Conservation (phyloP, 2,888 invertebrate genomes). For the Balanococcus diminutus region DNA sequence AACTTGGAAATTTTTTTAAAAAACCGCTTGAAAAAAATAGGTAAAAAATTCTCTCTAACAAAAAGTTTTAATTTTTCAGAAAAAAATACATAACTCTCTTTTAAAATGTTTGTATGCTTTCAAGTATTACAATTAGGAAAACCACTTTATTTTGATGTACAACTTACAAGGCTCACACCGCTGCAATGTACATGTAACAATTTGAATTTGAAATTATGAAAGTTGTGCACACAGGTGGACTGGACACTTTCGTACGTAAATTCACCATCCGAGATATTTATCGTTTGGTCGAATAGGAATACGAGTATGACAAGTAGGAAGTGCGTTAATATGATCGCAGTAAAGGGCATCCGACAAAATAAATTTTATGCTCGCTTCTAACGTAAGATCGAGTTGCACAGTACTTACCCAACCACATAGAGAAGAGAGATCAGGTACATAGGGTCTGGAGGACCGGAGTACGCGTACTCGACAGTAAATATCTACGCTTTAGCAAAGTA, state of each 20-base stretch:
- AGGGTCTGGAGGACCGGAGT: not conserved
- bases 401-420: too few species aligned
- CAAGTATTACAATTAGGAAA: too few species aligned
- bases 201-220: too few species aligned
- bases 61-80: too few species aligned
- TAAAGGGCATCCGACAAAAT: not conserved
- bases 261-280: not conserved
- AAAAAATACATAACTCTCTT: too few species aligned
- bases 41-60: too few species aligned
- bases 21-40: too few species aligned
- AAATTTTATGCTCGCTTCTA: not conserved
- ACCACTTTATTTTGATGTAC: too few species aligned
- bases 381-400: not conserved
- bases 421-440: not conserved
- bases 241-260: not conserved
- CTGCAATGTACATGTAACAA: too few species aligned
- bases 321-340: not conserved
- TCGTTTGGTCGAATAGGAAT: not conserved
- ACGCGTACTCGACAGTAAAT: not conserved
- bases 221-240: not conserved
- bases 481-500: not conserved
- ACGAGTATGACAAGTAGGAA: not conserved
- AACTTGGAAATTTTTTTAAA: too few species aligned
- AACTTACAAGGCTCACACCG: too few species aligned
- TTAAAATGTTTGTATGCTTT: too few species aligned